These are phyloP conservation scores for Papilio polyxenes DNA, from an alignment of 1,140 invertebrate species.

Conservation along the genomic window DNA sequence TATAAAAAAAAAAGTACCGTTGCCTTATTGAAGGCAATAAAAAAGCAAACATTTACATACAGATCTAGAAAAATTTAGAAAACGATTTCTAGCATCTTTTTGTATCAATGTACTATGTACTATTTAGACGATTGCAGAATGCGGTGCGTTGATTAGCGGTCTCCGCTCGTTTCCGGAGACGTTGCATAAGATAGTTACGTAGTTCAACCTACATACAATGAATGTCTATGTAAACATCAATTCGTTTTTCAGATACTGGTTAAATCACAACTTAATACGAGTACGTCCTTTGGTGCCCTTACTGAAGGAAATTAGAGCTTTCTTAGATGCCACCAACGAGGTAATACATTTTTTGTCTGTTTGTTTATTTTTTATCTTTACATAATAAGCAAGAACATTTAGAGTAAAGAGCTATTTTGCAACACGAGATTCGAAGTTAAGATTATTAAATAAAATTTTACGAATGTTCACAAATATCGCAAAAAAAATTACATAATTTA, in stretches of 20 bases:
- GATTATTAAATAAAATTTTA: no score
- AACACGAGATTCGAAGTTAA: no score
- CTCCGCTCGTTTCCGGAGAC: constrained; percentile 43
- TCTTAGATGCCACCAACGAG: constrained; percentile 84
- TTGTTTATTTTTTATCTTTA: no score
- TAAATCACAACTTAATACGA: constrained; percentile 86
- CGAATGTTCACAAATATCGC: no score
- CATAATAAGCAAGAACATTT: no score
- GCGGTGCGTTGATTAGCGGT: constrained; percentile 43
- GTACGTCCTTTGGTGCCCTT: constrained; percentile 84
- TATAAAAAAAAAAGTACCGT: no score
- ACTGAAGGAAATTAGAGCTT: constrained; percentile 83
- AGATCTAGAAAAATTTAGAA: neutral
- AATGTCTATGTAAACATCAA: neutral
- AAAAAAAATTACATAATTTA: no score
- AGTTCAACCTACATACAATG: constrained; percentile 1
- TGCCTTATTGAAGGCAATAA: no score
- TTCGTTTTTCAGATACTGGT: constrained; percentile 82
- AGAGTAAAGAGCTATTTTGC: no score
- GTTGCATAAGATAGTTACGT: constrained; percentile 40
- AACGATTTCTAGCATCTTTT: neutral
- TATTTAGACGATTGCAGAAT: constrained; percentile 6
- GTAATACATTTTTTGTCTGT: constrained; percentile 50
- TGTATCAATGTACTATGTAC: neutral
- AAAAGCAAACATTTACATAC: neutral